phyloP scores from a whole-genome alignment of 1,140 invertebrate genomes.

The Palaemon carinicauda region DNA sequence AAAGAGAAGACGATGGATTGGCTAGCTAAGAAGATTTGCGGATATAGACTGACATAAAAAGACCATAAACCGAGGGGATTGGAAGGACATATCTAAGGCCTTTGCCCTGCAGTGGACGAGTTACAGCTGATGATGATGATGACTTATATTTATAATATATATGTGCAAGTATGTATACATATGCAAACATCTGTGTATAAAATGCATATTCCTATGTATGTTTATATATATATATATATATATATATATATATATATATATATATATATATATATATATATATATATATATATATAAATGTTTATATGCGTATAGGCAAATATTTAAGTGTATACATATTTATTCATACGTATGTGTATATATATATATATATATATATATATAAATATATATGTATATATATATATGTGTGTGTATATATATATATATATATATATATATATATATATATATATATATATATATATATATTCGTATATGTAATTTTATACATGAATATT shows the following conservation, averaged over 20 bases:
- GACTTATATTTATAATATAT: neutral
- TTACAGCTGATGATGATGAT: too few relatives aligned
- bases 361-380: neutral
- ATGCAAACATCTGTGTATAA: neutral
- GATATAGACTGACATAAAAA: too few relatives aligned
- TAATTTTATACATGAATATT: too few relatives aligned
- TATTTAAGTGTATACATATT: neutral
- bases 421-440: conserved; percentile 5
- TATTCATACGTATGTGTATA: neutral
- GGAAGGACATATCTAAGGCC: too few relatives aligned
- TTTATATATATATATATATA: neutral
- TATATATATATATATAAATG: neutral
- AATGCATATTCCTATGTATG: too few relatives aligned
- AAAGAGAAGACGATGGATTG: too few relatives aligned
- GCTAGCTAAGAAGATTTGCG: too few relatives aligned
- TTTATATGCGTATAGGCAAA: neutral
- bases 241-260: neutral
- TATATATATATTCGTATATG: neutral
- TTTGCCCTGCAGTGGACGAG: too few relatives aligned
- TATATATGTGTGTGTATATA: neutral
- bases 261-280: neutral
- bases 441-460: neutral
- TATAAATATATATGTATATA: neutral
- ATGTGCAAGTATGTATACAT: neutral
- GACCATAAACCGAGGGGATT: too few relatives aligned